phyloP scores from a whole-genome alignment of 2,888 invertebrate species.

The Caenorhabditis macrosperma region DNA sequence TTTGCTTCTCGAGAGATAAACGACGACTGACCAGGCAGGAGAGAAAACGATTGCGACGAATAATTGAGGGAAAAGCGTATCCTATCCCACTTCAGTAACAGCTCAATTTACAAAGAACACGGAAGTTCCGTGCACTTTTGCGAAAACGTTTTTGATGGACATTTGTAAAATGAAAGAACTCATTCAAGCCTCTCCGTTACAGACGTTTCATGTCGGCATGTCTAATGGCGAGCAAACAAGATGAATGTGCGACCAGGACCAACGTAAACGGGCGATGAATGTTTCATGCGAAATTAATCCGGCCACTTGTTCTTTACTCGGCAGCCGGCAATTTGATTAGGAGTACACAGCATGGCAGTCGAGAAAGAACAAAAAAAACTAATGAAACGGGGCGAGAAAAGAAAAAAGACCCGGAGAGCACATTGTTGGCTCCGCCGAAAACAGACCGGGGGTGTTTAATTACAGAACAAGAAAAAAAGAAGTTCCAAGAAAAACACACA shows the following conservation, averaged over 20 bases:
- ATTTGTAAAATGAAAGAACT: background rate
- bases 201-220: background rate
- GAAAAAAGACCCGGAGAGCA: background rate
- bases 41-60: too few species aligned
- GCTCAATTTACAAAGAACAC: slow-evolving; percentile 5
- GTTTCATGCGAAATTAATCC: slow-evolving; percentile 13
- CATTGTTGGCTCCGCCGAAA: background rate
- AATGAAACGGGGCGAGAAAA: background rate
- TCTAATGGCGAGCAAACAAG: background rate
- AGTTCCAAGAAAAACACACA: slow-evolving; percentile 4
- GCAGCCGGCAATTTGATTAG: slow-evolving; percentile 7
- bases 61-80: slow-evolving; percentile 1
- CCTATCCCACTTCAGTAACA: background rate
- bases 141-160: slow-evolving; percentile 8
- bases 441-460: slow-evolving; percentile 29
- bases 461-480: slow-evolving; percentile 10
- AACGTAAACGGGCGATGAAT: background rate
- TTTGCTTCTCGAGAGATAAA: too few species aligned
- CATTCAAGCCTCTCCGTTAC: background rate
- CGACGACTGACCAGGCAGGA: background rate
- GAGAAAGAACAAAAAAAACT: background rate
- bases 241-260: background rate
- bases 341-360: background rate
- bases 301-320: background rate
- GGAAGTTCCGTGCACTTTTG: background rate